phyloP scores from a whole-genome alignment of 2,888 invertebrate species.

The Pseudococcus jackbeardsleyi region DNA sequence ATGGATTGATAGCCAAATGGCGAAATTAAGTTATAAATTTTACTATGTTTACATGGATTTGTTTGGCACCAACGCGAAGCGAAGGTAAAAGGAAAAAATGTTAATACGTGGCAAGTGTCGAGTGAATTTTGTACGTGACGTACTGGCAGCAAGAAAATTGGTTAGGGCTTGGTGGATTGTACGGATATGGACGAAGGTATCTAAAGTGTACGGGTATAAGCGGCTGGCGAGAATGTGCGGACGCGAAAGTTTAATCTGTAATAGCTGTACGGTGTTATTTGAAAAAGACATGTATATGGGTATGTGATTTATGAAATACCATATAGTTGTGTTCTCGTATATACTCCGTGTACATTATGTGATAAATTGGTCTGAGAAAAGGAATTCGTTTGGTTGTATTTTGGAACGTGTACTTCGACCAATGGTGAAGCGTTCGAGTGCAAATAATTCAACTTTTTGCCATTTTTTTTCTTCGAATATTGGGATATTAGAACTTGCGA shows the following conservation, averaged over 20 bases:
- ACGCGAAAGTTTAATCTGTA: conserved; percentile 51
- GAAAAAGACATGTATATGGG: conserved; percentile 50
- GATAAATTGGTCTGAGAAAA: conserved; percentile 26
- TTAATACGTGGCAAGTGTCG: background rate
- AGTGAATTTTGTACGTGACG: conserved; percentile 24
- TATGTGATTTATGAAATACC: conserved; percentile 52
- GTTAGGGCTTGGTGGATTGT: background rate
- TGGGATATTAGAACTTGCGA: background rate
- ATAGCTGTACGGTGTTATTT: conserved; percentile 49
- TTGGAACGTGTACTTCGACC: background rate
- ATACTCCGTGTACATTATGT: background rate
- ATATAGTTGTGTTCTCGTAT: conserved; percentile 6
- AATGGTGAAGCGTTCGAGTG: background rate
- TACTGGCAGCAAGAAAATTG: background rate
- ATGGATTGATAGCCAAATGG: background rate
- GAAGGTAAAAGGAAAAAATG: background rate
- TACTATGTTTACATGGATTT: background rate
- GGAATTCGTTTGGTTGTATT: conserved; percentile 13
- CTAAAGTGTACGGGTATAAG: background rate
- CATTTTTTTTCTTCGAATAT: background rate
- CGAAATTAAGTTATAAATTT: conserved; percentile 1
- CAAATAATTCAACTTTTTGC: background rate
- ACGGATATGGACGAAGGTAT: background rate
- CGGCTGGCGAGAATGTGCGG: conserved; percentile 31
- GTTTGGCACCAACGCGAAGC: background rate